These are phyloP conservation scores for Takifugu bimaculatus DNA, from an alignment of 2,113 vertebrate genomes.

Conservation along the genomic window DNA sequence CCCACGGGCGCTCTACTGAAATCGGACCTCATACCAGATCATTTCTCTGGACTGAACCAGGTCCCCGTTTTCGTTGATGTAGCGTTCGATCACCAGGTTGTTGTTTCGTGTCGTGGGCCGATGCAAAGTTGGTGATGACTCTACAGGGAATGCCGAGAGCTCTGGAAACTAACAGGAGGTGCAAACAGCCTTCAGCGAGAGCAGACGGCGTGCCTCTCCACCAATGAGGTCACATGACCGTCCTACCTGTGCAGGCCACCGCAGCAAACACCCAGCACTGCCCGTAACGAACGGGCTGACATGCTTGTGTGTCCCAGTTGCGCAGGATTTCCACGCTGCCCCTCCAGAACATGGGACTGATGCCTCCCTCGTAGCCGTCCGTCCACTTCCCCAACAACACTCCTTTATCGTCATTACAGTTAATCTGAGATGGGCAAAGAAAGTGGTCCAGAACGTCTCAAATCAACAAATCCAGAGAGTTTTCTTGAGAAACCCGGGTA, in stretches of 20 bases:
- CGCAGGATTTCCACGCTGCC: conserved; percentile 89
- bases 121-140: conserved; percentile 87
- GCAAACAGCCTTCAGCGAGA: too few species aligned
- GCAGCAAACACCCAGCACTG: conserved; percentile 99
- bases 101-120: conserved; percentile 89
- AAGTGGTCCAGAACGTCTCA: background rate
- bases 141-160: conserved; percentile 86
- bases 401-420: conserved; percentile 87
- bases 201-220: too few species aligned
- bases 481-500: background rate
- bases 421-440: conserved; percentile 75
- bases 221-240: background rate
- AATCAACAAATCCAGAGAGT: background rate
- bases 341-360: conserved; percentile 86
- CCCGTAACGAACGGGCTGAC: conserved; percentile 85
- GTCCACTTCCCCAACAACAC: conserved; percentile 85
- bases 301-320: conserved; percentile 77
- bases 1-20: background rate
- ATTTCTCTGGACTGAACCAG: conserved; percentile 72
- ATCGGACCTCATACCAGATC: conserved; percentile 80
- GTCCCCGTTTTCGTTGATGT: conserved; percentile 70
- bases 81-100: conserved; percentile 86
- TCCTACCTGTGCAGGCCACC: conserved; percentile 87
- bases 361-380: conserved; percentile 74
- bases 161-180: conserved; percentile 76